Evolutionary conservation across 2,113 vertebrate genomes (phyloP), one percentile per base, ranked within the genome.

Genomic region (Circaetus gallicus): DNA sequence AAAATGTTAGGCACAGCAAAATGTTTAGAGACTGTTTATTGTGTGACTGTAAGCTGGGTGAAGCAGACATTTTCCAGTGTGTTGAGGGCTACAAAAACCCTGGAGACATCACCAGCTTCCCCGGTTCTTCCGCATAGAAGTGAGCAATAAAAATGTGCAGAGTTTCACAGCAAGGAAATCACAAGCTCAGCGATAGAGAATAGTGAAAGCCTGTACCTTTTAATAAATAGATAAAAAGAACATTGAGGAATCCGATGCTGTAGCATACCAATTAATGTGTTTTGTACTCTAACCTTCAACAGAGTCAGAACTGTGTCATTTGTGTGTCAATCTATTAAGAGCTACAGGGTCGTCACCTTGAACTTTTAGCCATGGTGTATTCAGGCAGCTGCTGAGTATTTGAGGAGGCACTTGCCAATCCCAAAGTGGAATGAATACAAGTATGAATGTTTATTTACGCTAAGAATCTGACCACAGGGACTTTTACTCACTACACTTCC

Each of bases 1-100:
- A 93, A 94, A 95, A 95, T 45, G 10, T 93, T 91, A 95, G 78
- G 66, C 84, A 87, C 47, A 70, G 90, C 62, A 93, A 95, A 96
- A 94, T 78, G 87, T 94, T 96, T 90, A 94, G 74, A 95, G 70
- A 83, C 55, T 90, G 78, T 70, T 94, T 66, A 86, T 93, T 91
- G 94, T 90, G 84, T 63, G 82, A 90, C 82, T 3, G 0, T 82
- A 90, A 95, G 71, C 87, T 82, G 89, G 82, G 74, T 74, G 49
- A 91, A 90, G 63, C 74, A 95, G 87, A 88, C 24, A 52, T 86
- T 97, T 95, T 88, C 84, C 87, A 91, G 42, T 62, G 40, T 67
- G 38, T 31, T 59, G 58, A 70, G n/a, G 53, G 62, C 61, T 94
- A 78, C 53, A 94, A 74, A 96, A 91, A 17, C 71, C 66, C 42